A percentile compares a stretch with the other conserved stretches of the same genome.
Conservation (phyloP, 2,888 invertebrate species). For the Auanema sp. region DNA sequence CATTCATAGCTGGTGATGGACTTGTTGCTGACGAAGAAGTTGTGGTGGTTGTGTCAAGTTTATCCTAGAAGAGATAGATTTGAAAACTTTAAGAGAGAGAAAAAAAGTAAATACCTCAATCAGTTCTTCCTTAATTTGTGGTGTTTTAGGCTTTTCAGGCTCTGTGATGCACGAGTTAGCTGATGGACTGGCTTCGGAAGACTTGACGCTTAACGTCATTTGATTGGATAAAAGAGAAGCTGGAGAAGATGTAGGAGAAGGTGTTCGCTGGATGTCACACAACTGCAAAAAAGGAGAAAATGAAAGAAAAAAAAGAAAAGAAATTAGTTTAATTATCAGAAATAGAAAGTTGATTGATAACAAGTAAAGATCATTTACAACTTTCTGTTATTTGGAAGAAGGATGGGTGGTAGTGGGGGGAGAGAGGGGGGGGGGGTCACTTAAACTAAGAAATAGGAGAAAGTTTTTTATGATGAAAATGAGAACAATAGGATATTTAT, state of each 20-base stretch:
- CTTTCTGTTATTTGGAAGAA: background rate
- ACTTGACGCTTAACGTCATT: slow-evolving; percentile 6
- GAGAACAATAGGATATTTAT: no score
- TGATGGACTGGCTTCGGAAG: slow-evolving; percentile 10
- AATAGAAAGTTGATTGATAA: background rate
- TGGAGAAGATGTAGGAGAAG: slow-evolving; percentile 14
- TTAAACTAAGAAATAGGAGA: no score
- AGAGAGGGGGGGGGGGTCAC: no score
- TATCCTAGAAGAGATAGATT: slow-evolving; percentile 4
- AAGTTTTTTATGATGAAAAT: no score
- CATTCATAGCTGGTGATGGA: slow-evolving; percentile 1
- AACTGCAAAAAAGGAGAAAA: background rate
- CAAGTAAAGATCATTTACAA: background rate
- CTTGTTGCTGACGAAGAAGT: background rate
- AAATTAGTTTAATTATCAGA: no score
- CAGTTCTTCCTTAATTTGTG: slow-evolving; percentile 5
- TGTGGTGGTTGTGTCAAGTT: slow-evolving; percentile 4
- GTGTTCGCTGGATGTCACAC: slow-evolving; percentile 6
- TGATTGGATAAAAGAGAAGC: slow-evolving; percentile 17
- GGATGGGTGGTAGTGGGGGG: background rate
- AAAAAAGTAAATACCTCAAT: slow-evolving; percentile 5
- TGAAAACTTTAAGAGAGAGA: no score
- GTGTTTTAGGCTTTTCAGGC: slow-evolving; percentile 7
- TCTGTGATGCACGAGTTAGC: slow-evolving; percentile 5
- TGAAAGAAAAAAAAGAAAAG: no score